Percentiles rank a stretch among this genome's conserved stretches.
Conservation (phyloP, 2,888 invertebrate genomes). For the Pterostichus madidus region DNA sequence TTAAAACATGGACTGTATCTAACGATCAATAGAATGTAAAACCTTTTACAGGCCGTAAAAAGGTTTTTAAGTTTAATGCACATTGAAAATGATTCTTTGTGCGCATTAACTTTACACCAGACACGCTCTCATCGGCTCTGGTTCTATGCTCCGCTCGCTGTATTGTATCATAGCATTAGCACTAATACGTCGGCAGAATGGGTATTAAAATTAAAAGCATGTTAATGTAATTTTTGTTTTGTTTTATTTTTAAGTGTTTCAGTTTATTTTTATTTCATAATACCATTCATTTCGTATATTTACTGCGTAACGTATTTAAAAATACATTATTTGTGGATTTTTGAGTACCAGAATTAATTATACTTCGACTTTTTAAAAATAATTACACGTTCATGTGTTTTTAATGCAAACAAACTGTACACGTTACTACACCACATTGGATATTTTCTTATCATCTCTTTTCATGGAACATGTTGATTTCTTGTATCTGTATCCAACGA, state of each 20-base stretch:
- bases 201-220: conserved; percentile 35
- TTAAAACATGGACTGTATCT: conserved; percentile 52
- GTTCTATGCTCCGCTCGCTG: background rate
- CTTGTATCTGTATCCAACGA: too few relatives aligned
- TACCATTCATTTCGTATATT: conserved; percentile 11
- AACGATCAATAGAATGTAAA: conserved; percentile 59
- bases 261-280: conserved; percentile 15
- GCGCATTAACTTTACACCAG: conserved; percentile 46
- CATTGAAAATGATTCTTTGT: conserved; percentile 56
- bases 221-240: conserved; percentile 25
- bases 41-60: conserved; percentile 61
- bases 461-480: too few relatives aligned
- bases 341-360: background rate
- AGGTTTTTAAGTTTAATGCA: conserved; percentile 60
- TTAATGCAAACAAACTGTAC: too few relatives aligned
- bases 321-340: background rate
- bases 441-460: too few relatives aligned
- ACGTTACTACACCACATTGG: too few relatives aligned
- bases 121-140: conserved; percentile 21
- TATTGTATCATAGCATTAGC: background rate
- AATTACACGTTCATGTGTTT: too few relatives aligned
- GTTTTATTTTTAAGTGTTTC: too few relatives aligned
- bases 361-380: too few relatives aligned
- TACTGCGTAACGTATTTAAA: background rate
- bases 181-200: background rate